Percentiles rank a stretch among this genome's conserved stretches.
phyloP scores from a whole-genome alignment of 1,140 invertebrate species.

The Arion vulgaris region DNA sequence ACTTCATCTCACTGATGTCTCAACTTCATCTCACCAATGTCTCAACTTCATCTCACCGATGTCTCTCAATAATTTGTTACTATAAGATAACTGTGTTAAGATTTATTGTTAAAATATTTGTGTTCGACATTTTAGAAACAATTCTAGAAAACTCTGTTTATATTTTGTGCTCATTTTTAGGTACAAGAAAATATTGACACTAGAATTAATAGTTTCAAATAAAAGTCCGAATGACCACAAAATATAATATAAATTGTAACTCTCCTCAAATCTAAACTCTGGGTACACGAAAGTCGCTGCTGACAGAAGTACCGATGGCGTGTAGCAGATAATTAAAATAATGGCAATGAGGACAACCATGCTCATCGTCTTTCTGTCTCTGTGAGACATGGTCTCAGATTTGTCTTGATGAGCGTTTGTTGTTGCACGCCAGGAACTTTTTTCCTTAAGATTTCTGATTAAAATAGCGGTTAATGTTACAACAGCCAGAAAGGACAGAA shows the following conservation, averaged over 20 bases:
- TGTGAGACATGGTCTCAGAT: background rate
- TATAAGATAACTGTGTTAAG: too few relatives aligned
- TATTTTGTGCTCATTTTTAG: background rate
- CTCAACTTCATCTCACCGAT: too few relatives aligned
- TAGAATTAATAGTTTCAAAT: background rate
- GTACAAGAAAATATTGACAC: background rate
- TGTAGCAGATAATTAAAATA: background rate
- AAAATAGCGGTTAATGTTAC: background rate
- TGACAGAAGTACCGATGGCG: background rate
- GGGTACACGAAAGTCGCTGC: background rate
- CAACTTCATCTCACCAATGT: too few relatives aligned
- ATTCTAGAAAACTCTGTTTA: background rate
- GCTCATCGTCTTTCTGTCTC: background rate
- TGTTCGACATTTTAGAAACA: too few relatives aligned
- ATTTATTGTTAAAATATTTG: too few relatives aligned
- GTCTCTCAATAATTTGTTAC: too few relatives aligned
- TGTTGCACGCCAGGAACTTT: background rate
- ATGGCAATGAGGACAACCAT: background rate
- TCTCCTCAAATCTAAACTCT: background rate
- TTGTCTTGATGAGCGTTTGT: background rate
- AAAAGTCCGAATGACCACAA: background rate
- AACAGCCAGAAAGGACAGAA: too few relatives aligned
- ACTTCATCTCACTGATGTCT: too few relatives aligned
- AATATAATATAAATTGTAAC: background rate
- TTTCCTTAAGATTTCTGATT: background rate